Base-by-base conservation (phyloP, 1,140 invertebrate species). In the Bactericera cockerelli region DNA sequence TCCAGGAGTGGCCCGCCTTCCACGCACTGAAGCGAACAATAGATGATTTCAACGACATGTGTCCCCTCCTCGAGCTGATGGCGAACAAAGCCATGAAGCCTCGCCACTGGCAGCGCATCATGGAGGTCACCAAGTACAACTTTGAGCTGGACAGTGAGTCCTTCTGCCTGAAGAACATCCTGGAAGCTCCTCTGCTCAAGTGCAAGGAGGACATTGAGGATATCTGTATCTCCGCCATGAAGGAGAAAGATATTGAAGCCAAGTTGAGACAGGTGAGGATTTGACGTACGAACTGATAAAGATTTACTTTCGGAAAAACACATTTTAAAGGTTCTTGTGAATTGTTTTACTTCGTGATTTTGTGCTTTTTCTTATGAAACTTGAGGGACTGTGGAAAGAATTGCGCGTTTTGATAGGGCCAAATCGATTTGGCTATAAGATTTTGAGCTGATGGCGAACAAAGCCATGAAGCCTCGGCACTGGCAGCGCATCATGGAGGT, bases 131-230 rank as follows among this genome's bases (percentile, higher is more conserved):
- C 2, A 82, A 83, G 62, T 85, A 93, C 67, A 81, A 77, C 54
- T 95, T 97, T 70, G 91, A 97, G 68, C 77, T 96, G 39, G 90
- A 96, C 63, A 86, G 81, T 66, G 93, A 95, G 67, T 89, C 89
- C 61, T 95, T 97, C 71, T 92, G 88, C 62, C 74, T 98, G 55
- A 93, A 93, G 68, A 91, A 96, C 71, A 95, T 98, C 66, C 75
- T 98, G 57, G 91, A 95, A 75, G 93, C 93, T n/a, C 93, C 93
- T 1, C 69, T 98, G 26, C 72, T 98, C 1, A 82, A 87, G 65
- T 84, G 87, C 68, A 98, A 98, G 70, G 94, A 98, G 75, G 93
- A 97, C 68, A 97, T 98, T 70, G 93, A 97, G 76, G 94, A 98
- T 69, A 94, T 97, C 67, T 98, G 93, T 71, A 96, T 97, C 70